Evolutionary conservation across 2,113 vertebrate species (phyloP), one percentile per base, ranked within the genome.

Genomic region (Chaetops frenatus): DNA sequence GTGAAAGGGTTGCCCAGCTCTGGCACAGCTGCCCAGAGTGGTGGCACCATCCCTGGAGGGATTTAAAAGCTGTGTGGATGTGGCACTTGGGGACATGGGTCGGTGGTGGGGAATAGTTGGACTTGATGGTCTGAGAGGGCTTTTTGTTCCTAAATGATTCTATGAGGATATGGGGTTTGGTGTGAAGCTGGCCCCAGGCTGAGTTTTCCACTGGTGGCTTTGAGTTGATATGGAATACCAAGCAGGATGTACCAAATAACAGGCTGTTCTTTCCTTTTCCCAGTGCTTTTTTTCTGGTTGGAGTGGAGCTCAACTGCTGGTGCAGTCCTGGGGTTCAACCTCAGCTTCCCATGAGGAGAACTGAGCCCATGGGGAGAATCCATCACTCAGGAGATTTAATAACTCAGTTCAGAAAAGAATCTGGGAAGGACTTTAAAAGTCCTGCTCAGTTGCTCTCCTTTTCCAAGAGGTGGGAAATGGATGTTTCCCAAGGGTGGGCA

Each of bases 341-440:
- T 66, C 48, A 83, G 53, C 77, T 58, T n/a, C 78, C 50, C 67
- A 23, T 0, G 3, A 51, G 35, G 48, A 58, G 33, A 69, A 11
- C 33, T 7, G 44, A 80, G 57, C 18, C 20, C 1, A 1, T 0
- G 0, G 73, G 50, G 15, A 83, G 25, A 73, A 84, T 9, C 36
- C 28, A 19, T 29, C 5, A 0, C 31, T 61, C 3, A 2, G 31
- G 40, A 67, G 7, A 15, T 40, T 61, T 53, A 21, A 7, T 15
- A 7, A 31, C 57, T 40, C 50, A 4, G 3, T 31, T 31, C 2
- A 6, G 72, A 65, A 94, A 53, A 62, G 27, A 25, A 42, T 1
- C 28, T 24, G 72, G 42, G 42, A 45, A 80, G 64, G 67, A 10
- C 64, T 86, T 73, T 13, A 19, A 3, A 85, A 73, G 28, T 29